Percentiles rank a stretch among this genome's conserved stretches.
phyloP scores from a whole-genome alignment of 64 coral and sea anemone genomes.

The Stichodactyla mertensii region DNA sequence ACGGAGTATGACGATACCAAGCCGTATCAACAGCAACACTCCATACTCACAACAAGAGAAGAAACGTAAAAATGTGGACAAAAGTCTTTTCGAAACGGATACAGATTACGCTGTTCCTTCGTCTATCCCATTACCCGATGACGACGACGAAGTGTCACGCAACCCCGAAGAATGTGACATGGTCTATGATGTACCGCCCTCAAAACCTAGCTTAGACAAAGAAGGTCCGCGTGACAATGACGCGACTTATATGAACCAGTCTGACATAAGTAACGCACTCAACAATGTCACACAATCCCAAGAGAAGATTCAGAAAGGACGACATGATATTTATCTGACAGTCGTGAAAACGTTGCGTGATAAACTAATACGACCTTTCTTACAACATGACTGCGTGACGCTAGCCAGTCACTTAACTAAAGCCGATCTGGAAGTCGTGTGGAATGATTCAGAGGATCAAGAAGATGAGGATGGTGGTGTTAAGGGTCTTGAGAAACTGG shows the following conservation, averaged over 20 bases:
- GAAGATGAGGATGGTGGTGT: conserved; percentile 78
- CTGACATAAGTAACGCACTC: conserved; percentile 5
- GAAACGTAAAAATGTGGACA: conserved; percentile 1
- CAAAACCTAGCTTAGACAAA: background rate
- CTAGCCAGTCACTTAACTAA: conserved; percentile 75
- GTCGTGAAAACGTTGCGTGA: conserved; percentile 67
- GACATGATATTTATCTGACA: conserved; percentile 48
- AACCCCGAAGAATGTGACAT: background rate
- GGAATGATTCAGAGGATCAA: conserved; percentile 34
- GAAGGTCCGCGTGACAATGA: background rate
- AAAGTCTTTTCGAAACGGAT: conserved; percentile 26
- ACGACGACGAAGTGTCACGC: background rate
- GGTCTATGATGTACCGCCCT: conserved; percentile 42
- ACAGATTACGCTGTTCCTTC: conserved; percentile 52
- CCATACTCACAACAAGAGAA: conserved; percentile 7
- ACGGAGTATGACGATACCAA: background rate
- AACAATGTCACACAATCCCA: conserved; percentile 4
- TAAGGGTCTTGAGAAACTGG: conserved; percentile 56
- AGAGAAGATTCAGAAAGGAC: background rate
- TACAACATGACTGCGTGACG: conserved; percentile 36
- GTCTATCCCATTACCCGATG: conserved; percentile 17
- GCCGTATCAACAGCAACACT: background rate
- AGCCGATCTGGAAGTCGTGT: conserved; percentile 53
- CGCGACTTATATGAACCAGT: background rate
- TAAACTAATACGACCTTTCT: conserved; percentile 52